phyloP scores from a whole-genome alignment of 2,113 vertebrate species.

The Isurus oxyrinchus region DNA sequence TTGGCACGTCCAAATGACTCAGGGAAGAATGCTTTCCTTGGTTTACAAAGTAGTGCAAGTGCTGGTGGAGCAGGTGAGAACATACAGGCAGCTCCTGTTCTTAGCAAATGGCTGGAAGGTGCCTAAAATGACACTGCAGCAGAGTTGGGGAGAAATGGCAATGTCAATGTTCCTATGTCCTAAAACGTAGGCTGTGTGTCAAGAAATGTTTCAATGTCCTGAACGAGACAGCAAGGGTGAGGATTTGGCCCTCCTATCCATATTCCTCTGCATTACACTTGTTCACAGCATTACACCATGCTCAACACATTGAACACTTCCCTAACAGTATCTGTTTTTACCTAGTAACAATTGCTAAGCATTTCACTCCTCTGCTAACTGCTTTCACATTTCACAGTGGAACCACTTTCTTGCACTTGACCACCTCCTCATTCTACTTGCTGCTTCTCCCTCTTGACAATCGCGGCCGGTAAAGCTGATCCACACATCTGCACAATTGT shows the following conservation, averaged over 20 bases:
- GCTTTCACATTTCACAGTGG: neutral
- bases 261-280: neutral
- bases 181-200: neutral
- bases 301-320: neutral
- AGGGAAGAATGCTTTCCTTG: neutral
- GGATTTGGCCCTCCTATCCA: neutral
- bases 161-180: neutral
- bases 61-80: neutral
- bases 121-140: neutral
- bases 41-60: neutral
- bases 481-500: neutral
- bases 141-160: neutral
- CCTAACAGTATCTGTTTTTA: neutral
- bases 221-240: neutral
- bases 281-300: neutral
- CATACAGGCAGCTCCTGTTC: neutral
- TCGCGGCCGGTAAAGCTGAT: neutral
- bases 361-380: neutral
- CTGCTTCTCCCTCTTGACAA: neutral
- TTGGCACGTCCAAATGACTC: neutral
- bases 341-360: neutral
- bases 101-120: neutral
- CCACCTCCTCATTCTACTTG: neutral
- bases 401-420: neutral
- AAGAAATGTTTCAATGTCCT: neutral